These are phyloP conservation scores for Diarsia dahlii DNA, from an alignment of 2,888 invertebrate genomes.

Conservation along the genomic window DNA sequence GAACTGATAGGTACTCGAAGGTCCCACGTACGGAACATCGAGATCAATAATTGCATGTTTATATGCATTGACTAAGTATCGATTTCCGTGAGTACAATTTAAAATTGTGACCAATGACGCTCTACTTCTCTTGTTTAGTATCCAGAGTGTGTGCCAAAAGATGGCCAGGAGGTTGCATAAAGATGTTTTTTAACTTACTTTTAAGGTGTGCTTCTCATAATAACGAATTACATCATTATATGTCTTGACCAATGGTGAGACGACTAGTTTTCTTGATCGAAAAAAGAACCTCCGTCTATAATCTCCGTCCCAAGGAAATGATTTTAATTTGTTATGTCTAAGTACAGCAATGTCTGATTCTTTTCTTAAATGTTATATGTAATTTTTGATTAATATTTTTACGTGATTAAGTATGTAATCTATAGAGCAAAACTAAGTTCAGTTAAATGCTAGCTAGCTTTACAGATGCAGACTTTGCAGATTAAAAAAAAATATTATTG, in stretches of 20 bases:
- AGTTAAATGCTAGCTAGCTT: neutral
- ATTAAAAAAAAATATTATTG: neutral
- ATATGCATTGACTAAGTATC: neutral
- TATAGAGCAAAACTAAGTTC: too few species aligned
- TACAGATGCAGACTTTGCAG: neutral
- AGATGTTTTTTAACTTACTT: neutral
- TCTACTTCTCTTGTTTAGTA: conserved; percentile 8
- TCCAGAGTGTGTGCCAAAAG: neutral
- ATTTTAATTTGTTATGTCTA: neutral
- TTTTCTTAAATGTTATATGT: neutral
- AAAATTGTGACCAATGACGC: neutral
- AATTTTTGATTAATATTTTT: neutral
- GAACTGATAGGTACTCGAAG: neutral
- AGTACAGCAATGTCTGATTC: neutral
- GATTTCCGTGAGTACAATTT: conserved; percentile 12
- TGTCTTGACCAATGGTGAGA: neutral
- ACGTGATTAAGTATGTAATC: neutral
- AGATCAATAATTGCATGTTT: conserved; percentile 2
- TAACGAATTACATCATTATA: neutral
- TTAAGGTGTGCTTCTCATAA: neutral
- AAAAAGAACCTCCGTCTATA: neutral
- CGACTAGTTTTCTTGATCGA: conserved; percentile 2
- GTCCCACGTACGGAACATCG: neutral
- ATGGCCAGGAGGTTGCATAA: neutral
- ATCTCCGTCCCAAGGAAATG: neutral